Conservation (phyloP, 2,888 invertebrate genomes). For the Dinocampus coccinellae region DNA sequence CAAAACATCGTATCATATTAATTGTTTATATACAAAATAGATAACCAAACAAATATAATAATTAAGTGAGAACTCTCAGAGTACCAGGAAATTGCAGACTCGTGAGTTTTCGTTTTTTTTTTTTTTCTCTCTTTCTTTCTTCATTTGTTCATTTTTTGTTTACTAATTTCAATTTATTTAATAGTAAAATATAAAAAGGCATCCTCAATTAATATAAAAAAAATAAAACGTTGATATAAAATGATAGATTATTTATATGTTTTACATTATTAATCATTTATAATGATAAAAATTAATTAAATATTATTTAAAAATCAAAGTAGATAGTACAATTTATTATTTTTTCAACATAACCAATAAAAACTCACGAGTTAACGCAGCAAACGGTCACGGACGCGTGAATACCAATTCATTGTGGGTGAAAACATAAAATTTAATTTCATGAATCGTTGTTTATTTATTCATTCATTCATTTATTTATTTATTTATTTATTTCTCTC, state of each 20-base stretch:
- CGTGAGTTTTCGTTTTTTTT: neutral
- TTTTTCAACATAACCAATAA: neutral
- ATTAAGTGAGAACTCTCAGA: neutral
- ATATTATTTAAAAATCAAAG: neutral
- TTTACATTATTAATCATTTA: neutral
- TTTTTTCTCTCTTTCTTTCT: too few relatives aligned
- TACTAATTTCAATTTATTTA: neutral
- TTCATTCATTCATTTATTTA: too few relatives aligned
- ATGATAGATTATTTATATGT: neutral
- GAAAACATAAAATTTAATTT: neutral
- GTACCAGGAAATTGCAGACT: neutral
- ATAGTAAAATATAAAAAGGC: too few relatives aligned
- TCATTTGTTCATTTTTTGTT: neutral
- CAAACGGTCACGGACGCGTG: neutral
- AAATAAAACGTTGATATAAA: neutral
- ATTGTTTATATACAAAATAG: slow-evolving; percentile 5
- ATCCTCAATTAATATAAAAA: too few relatives aligned
- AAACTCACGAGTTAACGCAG: neutral
- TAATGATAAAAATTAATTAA: neutral
- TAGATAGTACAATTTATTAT: neutral
- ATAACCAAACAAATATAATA: neutral
- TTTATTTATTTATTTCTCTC: too few relatives aligned
- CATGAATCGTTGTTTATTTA: neutral
- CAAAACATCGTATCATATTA: neutral
- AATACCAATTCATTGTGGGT: neutral